Evolutionary conservation across 1,140 invertebrate genomes (phyloP).

Genomic region (Bombus waltoni): DNA sequence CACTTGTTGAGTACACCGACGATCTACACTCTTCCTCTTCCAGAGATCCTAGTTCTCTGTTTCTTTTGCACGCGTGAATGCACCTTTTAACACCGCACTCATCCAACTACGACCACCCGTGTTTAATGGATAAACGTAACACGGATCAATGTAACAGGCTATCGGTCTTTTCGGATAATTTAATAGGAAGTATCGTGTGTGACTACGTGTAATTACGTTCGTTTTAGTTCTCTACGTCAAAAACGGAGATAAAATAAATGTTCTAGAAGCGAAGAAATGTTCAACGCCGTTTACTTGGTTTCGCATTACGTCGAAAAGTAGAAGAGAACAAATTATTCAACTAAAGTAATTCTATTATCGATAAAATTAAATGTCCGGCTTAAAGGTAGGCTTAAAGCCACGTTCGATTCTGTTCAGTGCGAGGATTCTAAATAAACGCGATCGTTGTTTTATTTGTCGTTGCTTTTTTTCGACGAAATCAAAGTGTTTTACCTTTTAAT

Average conservation of each 20-base stretch:
- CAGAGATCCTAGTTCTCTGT: background rate
- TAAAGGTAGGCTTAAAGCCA: no score
- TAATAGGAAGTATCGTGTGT: background rate
- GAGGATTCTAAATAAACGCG: no score
- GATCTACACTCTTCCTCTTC: background rate
- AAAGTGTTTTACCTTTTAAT: no score
- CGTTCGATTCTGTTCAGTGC: no score
- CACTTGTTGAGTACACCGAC: slow-evolving; percentile 41
- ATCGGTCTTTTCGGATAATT: background rate
- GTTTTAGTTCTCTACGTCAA: background rate
- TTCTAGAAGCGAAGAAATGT: background rate
- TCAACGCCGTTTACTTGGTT: no score
- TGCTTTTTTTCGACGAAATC: background rate
- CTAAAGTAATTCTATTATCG: no score
- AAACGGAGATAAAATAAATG: background rate
- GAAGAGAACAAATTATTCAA: no score
- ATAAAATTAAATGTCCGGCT: no score
- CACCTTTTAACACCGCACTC: slow-evolving; percentile 50
- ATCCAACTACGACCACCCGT: slow-evolving; percentile 45
- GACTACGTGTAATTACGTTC: background rate
- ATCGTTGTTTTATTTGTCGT: no score
- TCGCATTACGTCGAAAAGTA: no score
- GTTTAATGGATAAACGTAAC: background rate
- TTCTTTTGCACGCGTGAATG: slow-evolving; percentile 44
- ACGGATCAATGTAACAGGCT: background rate